phyloP scores from a whole-genome alignment of 2,888 invertebrate species.

The Lycocerus yunnanus region DNA sequence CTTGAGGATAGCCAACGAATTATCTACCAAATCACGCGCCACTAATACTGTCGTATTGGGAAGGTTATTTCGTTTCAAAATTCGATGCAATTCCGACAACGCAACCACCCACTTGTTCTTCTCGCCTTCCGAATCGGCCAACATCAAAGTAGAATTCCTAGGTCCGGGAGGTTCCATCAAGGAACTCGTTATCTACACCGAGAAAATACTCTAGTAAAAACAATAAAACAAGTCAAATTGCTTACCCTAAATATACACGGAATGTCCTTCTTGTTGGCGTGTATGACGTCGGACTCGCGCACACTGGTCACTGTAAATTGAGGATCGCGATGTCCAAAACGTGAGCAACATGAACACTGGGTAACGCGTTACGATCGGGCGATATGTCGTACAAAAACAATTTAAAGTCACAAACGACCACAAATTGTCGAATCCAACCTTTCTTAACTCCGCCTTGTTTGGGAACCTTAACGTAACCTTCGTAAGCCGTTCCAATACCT shows the following conservation, averaged over 20 bases:
- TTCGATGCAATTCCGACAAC: conserved; percentile 92
- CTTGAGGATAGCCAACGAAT: conserved; percentile 78
- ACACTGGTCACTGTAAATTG: conserved; percentile 95
- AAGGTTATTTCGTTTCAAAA: conserved; percentile 91
- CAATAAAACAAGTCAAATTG: not conserved
- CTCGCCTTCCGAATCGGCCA: conserved; percentile 95
- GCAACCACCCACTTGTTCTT: conserved; percentile 99
- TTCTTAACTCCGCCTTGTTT: conserved; percentile 97
- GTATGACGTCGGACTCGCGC: conserved; percentile 95
- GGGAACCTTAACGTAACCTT: conserved; percentile 80
- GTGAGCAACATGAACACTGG: conserved; percentile 90
- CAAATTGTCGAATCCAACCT: conserved; percentile 96
- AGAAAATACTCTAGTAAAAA: not conserved
- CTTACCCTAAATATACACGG: conserved; percentile 97
- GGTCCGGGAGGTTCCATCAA: conserved; percentile 87
- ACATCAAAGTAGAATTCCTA: conserved; percentile 90
- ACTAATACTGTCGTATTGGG: conserved; percentile 90
- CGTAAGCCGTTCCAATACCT: conserved; percentile 85
- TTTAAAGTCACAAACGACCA: conserved; percentile 99
- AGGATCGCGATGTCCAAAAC: conserved; percentile 97
- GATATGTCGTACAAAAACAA: conserved; percentile 96
- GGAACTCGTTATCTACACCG: conserved; percentile 89
- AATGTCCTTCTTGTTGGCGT: conserved; percentile 96
- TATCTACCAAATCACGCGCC: conserved; percentile 86
- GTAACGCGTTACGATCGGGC: conserved; percentile 84